Conservation (phyloP, 2,888 invertebrate genomes). For the Ypsolopha scabrella region DNA sequence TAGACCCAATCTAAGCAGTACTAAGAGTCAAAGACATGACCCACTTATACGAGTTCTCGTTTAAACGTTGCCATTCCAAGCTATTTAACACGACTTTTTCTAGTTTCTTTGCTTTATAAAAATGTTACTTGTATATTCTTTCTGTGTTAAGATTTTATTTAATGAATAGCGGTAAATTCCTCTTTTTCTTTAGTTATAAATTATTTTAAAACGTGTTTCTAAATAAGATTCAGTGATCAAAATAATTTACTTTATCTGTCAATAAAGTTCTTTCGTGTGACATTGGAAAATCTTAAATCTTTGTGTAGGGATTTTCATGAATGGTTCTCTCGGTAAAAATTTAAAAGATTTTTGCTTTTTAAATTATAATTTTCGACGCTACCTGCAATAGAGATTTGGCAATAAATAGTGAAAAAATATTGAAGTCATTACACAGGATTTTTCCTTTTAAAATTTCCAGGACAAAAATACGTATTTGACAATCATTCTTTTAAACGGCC, state of each 20-base stretch:
- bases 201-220: no score
- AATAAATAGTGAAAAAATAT: not conserved
- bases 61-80: slow-evolving; percentile 19
- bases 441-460: not conserved
- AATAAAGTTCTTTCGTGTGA: no score
- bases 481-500: slow-evolving; percentile 13
- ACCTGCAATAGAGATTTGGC: not conserved
- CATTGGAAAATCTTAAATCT: no score
- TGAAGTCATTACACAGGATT: not conserved
- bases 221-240: no score
- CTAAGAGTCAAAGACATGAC: no score
- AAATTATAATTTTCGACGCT: not conserved
- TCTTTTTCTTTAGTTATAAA: not conserved
- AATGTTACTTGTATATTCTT: not conserved
- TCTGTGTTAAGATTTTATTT: not conserved
- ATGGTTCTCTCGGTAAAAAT: not conserved
- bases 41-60: no score
- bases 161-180: not conserved
- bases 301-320: no score
- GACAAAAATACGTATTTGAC: slow-evolving; percentile 3
- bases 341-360: not conserved
- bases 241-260: no score
- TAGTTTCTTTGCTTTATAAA: slow-evolving; percentile 4
- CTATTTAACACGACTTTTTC: slow-evolving; percentile 25
- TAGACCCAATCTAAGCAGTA: no score